These are phyloP conservation scores for Danio aesculapii DNA, from an alignment of 2,797 vertebrate genomes.

Conservation along the genomic window DNA sequence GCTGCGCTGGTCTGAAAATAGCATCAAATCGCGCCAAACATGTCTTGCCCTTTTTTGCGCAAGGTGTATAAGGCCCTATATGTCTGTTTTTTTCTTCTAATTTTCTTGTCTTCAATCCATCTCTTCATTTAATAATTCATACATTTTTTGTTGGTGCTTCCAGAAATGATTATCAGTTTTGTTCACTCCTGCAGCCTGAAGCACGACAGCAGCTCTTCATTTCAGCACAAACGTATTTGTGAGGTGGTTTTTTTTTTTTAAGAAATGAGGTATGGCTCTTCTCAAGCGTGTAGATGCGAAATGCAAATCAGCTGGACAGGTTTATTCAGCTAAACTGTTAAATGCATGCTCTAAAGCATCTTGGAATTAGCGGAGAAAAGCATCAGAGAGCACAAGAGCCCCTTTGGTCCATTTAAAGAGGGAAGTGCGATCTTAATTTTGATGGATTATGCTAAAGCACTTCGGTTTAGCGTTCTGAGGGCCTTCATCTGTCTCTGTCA, in stretches of 20 bases:
- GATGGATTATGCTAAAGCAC: slow-evolving; percentile 59
- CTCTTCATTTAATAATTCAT: no score
- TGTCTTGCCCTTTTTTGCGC: no score
- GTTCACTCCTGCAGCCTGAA: slow-evolving; percentile 57
- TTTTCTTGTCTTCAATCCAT: no score
- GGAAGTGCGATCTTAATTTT: slow-evolving; percentile 54
- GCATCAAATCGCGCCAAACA: no score
- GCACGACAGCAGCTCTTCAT: slow-evolving; percentile 70
- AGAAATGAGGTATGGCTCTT: slow-evolving; percentile 52
- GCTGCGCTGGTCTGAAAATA: no score
- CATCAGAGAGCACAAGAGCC: not conserved
- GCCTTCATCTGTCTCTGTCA: slow-evolving; percentile 60
- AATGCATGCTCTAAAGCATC: slow-evolving; percentile 13
- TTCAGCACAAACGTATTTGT: slow-evolving; percentile 70
- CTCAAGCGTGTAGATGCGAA: slow-evolving; percentile 22
- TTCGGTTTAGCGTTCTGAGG: slow-evolving; percentile 44
- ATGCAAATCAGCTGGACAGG: slow-evolving; percentile 43
- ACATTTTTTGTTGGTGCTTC: slow-evolving; percentile 48
- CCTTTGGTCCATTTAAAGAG: slow-evolving; percentile 54
- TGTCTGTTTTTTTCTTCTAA: no score
- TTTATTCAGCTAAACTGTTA: slow-evolving; percentile 42
- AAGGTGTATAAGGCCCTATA: no score
- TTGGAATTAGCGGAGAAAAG: slow-evolving; percentile 36
- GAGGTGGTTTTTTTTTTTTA: slow-evolving; percentile 56
- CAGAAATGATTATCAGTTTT: slow-evolving; percentile 36